phyloP scores from a whole-genome alignment of 2,888 invertebrate species.

The Drosophila anomalata region DNA sequence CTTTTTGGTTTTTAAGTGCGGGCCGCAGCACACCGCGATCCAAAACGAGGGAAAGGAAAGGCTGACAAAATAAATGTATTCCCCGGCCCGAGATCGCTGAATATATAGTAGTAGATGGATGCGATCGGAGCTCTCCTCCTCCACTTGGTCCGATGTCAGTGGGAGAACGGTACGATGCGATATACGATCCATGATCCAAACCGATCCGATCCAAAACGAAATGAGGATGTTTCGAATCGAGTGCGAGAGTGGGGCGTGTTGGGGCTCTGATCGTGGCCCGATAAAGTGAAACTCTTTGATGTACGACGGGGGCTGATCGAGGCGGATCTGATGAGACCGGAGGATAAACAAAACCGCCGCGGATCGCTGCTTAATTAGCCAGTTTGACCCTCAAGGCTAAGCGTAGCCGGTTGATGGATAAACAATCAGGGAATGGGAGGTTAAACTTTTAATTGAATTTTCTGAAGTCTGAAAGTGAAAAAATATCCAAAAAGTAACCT shows the following conservation, averaged over 20 bases:
- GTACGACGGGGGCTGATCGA: conserved; percentile 36
- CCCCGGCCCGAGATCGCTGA: conserved; percentile 19
- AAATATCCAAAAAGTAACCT: background rate
- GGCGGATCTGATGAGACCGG: conserved; percentile 43
- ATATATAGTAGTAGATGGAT: conserved; percentile 3
- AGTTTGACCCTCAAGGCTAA: conserved; percentile 20
- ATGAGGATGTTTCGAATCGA: conserved; percentile 25
- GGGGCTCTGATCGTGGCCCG: conserved; percentile 40
- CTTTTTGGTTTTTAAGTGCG: conserved; percentile 50
- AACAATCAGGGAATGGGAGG: conserved; percentile 9
- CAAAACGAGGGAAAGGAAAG: conserved; percentile 10
- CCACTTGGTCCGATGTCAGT: conserved; percentile 40
- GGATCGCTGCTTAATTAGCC: conserved; percentile 44
- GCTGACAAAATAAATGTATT: conserved; percentile 39
- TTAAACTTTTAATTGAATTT: conserved; percentile 36
- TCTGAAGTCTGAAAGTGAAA: background rate
- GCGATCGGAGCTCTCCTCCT: conserved; percentile 16
- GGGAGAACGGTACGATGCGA: conserved; percentile 13
- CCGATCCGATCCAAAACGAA: conserved; percentile 7
- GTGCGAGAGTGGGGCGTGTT: conserved; percentile 49
- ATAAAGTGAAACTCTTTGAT: conserved; percentile 50
- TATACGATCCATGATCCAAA: background rate
- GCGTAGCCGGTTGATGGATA: conserved; percentile 8
- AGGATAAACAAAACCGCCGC: conserved; percentile 37
- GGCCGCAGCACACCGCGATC: conserved; percentile 10